A percentile compares a stretch with the other conserved stretches of the same genome.
phyloP scores from a whole-genome alignment of 1,140 invertebrate genomes.

The Neodiprion fabricii region DNA sequence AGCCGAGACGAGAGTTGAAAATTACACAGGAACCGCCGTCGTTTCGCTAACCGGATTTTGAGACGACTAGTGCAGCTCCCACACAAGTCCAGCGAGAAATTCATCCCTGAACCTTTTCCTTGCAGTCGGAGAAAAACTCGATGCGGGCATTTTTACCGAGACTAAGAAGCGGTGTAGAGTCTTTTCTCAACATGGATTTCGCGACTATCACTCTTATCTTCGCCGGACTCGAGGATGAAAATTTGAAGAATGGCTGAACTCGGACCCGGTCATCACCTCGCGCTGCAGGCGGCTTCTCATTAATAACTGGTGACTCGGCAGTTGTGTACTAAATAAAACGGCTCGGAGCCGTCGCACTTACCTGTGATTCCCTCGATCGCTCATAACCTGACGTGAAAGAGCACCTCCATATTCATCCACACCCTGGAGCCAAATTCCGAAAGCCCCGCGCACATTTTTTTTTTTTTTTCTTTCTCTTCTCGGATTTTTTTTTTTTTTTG shows the following conservation, averaged over 20 bases:
- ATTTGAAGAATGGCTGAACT: neutral
- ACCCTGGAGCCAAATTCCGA: constrained; percentile 8
- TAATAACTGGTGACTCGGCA: constrained; percentile 17
- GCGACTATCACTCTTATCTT: neutral
- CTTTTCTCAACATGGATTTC: neutral
- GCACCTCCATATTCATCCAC: constrained; percentile 4
- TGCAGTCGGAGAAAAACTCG: neutral
- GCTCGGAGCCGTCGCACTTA: constrained; percentile 13
- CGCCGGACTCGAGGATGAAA: neutral
- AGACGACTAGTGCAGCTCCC: too few relatives aligned
- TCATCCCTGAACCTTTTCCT: too few relatives aligned
- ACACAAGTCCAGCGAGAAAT: too few relatives aligned
- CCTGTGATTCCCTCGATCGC: constrained; percentile 22
- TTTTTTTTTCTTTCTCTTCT: neutral
- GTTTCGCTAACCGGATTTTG: too few relatives aligned
- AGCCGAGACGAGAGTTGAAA: too few relatives aligned
- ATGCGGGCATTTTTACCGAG: neutral
- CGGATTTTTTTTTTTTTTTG: neutral
- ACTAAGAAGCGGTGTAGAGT: neutral
- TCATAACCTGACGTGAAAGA: constrained; percentile 26
- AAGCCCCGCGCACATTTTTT: neutral
- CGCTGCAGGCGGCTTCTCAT: neutral
- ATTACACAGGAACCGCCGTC: too few relatives aligned
- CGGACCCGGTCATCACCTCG: neutral
- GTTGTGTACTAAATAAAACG: constrained; percentile 19